Conservation (phyloP, 2,797 vertebrate species). For the Valencia hispanica region DNA sequence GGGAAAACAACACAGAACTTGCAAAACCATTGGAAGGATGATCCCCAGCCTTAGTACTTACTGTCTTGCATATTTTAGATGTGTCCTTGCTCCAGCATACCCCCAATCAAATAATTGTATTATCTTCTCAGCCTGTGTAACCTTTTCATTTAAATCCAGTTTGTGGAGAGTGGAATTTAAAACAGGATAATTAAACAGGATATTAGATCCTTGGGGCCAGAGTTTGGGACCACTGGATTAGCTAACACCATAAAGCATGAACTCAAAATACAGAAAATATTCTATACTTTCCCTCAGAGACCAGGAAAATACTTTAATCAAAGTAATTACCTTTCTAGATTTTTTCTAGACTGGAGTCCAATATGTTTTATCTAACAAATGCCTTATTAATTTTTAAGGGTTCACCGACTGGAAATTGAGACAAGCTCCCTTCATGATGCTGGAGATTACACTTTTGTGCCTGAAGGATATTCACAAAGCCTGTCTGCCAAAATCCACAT, state of each 20-base stretch:
- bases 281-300: background rate
- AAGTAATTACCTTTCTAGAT: background rate
- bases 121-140: too few species aligned
- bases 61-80: too few species aligned
- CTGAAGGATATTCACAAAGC: conserved; percentile 90
- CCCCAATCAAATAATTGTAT: too few species aligned
- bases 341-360: background rate
- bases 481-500: conserved; percentile 91
- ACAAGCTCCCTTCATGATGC: conserved; percentile 87
- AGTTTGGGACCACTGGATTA: background rate
- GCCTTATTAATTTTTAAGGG: conserved; percentile 74
- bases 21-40: background rate
- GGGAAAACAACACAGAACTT: background rate
- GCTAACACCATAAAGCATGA: background rate
- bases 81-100: too few species aligned
- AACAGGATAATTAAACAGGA: too few species aligned
- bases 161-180: background rate
- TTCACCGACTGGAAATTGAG: conserved; percentile 89
- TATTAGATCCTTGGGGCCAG: too few species aligned
- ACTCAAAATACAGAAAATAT: background rate
- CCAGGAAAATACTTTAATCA: background rate
- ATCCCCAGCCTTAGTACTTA: too few species aligned
- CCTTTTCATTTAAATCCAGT: background rate
- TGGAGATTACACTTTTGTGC: conserved; percentile 95
- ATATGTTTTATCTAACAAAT: background rate